Evolutionary conservation across 2,113 vertebrate species (phyloP).

Genomic region (Melanostigma gelatinosum): DNA sequence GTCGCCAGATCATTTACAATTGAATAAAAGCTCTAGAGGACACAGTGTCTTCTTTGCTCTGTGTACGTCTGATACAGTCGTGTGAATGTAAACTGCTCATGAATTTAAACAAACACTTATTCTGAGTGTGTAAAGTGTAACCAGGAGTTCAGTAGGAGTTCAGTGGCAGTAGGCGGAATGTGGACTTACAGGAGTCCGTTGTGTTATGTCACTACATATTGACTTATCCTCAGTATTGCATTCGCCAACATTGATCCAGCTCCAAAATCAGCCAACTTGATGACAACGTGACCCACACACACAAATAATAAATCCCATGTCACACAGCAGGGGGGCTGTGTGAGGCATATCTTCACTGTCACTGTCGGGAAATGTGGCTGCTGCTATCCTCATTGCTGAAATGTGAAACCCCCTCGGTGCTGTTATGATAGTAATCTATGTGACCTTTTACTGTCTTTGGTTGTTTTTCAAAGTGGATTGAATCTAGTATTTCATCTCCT

Average conservation of each 20-base stretch:
- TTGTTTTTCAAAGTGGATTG: background rate
- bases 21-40: background rate
- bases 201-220: too few species aligned
- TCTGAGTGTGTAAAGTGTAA: background rate
- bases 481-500: slow-evolving; percentile 31
- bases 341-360: background rate
- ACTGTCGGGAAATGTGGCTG: slow-evolving; percentile 35
- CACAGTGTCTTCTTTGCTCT: background rate
- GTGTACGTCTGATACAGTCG: background rate
- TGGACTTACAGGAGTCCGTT: too few species aligned
- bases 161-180: too few species aligned
- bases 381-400: slow-evolving; percentile 2
- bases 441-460: slow-evolving; percentile 16
- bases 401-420: background rate
- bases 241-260: too few species aligned
- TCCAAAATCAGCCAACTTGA: background rate
- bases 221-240: too few species aligned
- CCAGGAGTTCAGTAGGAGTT: background rate
- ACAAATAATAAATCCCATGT: background rate
- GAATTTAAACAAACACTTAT: slow-evolving; percentile 1
- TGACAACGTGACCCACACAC: background rate
- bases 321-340: background rate
- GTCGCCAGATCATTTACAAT: background rate
- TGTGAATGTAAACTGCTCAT: background rate
- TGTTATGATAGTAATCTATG: background rate